phyloP scores from a whole-genome alignment of 2,113 vertebrate species.

The Petrocephalus microphthalmus region DNA sequence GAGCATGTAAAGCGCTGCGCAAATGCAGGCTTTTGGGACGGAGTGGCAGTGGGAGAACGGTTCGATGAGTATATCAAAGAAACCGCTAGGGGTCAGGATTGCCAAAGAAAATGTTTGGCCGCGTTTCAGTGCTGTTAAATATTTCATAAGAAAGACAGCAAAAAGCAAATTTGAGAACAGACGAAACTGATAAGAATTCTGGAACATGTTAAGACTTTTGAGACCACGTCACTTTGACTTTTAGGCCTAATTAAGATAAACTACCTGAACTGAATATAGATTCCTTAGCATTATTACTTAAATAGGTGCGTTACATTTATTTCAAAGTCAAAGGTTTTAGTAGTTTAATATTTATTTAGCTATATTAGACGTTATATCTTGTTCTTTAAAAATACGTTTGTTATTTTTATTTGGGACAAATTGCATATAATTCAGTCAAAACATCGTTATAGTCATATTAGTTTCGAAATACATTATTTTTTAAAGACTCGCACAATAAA shows the following conservation, averaged over 20 bases:
- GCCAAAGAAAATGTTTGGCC: conserved; percentile 10
- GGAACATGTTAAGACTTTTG: not conserved
- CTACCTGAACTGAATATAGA: not conserved
- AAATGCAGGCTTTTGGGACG: not conserved
- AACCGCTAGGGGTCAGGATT: conserved; percentile 27
- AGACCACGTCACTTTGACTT: not conserved
- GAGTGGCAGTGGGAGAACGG: not conserved
- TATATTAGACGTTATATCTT: not conserved
- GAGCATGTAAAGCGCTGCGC: not conserved
- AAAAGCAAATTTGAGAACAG: not conserved
- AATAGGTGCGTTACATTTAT: not conserved
- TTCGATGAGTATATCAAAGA: not conserved
- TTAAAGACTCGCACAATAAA: not conserved
- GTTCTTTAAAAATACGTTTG: not conserved
- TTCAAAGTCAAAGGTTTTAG: not conserved
- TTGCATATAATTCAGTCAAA: not conserved
- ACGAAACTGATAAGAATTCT: not conserved
- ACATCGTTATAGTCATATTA: not conserved
- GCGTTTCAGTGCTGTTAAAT: not conserved
- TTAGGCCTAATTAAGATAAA: not conserved
- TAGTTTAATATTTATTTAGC: not conserved
- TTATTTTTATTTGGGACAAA: not conserved
- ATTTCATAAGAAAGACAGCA: not conserved
- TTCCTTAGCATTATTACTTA: not conserved
- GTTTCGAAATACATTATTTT: not conserved